A percentile compares a stretch with the other conserved stretches of the same genome.
Evolutionary conservation across 2,888 invertebrate species (phyloP).

Genomic region (Deilephila elpenor): DNA sequence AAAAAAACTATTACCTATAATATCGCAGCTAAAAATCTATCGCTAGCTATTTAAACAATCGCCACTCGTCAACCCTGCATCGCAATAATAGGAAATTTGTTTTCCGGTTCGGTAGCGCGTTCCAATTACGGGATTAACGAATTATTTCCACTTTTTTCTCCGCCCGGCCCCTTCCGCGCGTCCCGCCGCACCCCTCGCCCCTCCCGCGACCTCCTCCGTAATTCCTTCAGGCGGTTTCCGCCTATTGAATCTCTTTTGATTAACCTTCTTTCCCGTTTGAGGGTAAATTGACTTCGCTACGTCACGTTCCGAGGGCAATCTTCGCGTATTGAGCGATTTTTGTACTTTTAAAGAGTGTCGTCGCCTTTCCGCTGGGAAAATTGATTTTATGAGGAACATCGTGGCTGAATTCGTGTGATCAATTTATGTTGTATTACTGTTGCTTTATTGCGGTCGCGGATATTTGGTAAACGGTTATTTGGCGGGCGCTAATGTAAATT

Average conservation of each 20-base stretch:
- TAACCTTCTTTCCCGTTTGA: slow-evolving; percentile 82
- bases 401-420: background rate
- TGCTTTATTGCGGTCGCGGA: background rate
- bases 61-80: slow-evolving; percentile 59
- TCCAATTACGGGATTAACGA: slow-evolving; percentile 84
- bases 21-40: background rate
- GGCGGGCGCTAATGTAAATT: background rate
- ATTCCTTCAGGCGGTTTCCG: slow-evolving; percentile 75
- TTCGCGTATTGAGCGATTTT: slow-evolving; percentile 63
- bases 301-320: slow-evolving; percentile 69
- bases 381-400: background rate
- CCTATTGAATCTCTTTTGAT: slow-evolving; percentile 84
- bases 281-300: slow-evolving; percentile 68
- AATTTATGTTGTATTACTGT: background rate
- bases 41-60: background rate
- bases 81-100: slow-evolving; percentile 84
- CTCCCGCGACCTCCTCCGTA: slow-evolving; percentile 52
- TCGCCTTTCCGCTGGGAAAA: slow-evolving; percentile 33
- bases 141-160: slow-evolving; percentile 83
- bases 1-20: background rate
- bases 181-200: slow-evolving; percentile 36
- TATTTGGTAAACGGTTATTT: background rate
- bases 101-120: slow-evolving; percentile 85
- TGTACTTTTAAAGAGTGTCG: slow-evolving; percentile 66
- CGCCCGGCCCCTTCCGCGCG: slow-evolving; percentile 48